Conservation (phyloP, 2,888 invertebrate genomes). For the Lamproptera curius region DNA sequence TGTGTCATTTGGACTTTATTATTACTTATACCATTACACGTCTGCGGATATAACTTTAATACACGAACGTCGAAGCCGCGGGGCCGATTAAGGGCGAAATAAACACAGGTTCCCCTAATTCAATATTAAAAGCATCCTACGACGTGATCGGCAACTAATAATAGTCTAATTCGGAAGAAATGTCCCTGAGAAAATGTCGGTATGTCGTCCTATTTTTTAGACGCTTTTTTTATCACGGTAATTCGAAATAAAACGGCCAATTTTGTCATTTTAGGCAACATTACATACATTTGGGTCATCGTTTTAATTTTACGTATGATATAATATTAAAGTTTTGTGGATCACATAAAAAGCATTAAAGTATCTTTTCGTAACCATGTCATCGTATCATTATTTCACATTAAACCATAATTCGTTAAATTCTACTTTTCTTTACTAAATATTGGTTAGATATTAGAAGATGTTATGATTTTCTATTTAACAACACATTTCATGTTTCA, state of each 20-base stretch:
- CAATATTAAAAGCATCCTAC: constrained; percentile 78
- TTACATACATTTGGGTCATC: constrained; percentile 10
- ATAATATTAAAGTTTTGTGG: constrained; percentile 12
- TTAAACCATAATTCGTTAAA: no score
- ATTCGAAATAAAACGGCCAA: constrained; percentile 53
- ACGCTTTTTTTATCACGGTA: constrained; percentile 43
- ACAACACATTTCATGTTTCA: no score
- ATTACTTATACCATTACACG: constrained; percentile 75
- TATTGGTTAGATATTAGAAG: no score
- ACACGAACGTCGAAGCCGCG: constrained; percentile 57
- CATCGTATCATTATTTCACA: no score
- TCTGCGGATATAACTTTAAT: constrained; percentile 73
- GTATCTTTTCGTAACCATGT: constrained; percentile 5
- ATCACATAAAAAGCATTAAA: constrained; percentile 16
- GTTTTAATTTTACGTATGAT: constrained; percentile 15
- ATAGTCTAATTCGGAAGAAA: constrained; percentile 73
- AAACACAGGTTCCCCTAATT: constrained; percentile 76
- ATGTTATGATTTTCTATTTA: no score
- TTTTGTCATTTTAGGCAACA: constrained; percentile 38
- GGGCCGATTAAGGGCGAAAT: constrained; percentile 71
- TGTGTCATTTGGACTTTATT: constrained; percentile 78
- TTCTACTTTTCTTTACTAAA: no score
- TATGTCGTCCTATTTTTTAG: constrained; percentile 67
- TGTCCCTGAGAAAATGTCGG: constrained; percentile 76
- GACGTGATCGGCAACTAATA: constrained; percentile 75